Percentiles rank a stretch among this genome's conserved stretches.
These are phyloP conservation scores for Pyrochroa serraticornis DNA, from an alignment of 2,888 invertebrate genomes.

Conservation along the genomic window DNA sequence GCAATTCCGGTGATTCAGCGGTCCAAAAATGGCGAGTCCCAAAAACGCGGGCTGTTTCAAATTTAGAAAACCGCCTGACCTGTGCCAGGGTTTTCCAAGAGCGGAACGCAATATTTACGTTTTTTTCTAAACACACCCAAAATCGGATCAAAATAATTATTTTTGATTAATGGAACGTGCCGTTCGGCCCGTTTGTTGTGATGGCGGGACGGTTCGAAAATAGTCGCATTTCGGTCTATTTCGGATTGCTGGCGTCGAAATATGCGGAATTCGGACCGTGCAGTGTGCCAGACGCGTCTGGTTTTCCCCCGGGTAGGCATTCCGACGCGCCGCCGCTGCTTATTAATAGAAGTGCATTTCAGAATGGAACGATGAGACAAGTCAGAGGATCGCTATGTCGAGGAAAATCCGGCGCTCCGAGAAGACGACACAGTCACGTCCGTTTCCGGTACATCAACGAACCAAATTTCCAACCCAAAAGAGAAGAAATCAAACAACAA, in stretches of 20 bases:
- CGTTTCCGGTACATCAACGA: too few species aligned
- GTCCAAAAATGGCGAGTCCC: slow-evolving; percentile 32
- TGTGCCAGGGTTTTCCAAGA: too few species aligned
- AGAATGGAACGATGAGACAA: slow-evolving; percentile 28
- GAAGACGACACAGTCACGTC: too few species aligned
- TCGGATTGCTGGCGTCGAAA: not conserved
- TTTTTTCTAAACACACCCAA: not conserved
- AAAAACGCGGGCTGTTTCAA: slow-evolving; percentile 4
- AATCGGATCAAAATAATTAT: not conserved
- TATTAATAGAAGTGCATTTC: slow-evolving; percentile 39
- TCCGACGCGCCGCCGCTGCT: slow-evolving; percentile 9
- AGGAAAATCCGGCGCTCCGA: slow-evolving; percentile 16
- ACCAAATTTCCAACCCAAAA: not conserved
- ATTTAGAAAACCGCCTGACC: not conserved
- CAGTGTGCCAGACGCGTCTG: slow-evolving; percentile 53
- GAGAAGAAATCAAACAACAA: not conserved
- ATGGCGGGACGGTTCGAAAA: slow-evolving; percentile 3
- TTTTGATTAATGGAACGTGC: too few species aligned
- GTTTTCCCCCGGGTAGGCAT: slow-evolving; percentile 49
- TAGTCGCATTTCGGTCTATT: slow-evolving; percentile 6
- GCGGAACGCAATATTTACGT: not conserved
- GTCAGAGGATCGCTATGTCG: slow-evolving; percentile 28
- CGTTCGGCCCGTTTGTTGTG: not conserved
- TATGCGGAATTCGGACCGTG: slow-evolving; percentile 54
- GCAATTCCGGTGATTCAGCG: slow-evolving; percentile 26